These are phyloP conservation scores for Gordius sp. DNA, from an alignment of 2,888 invertebrate genomes.

Conservation along the genomic window DNA sequence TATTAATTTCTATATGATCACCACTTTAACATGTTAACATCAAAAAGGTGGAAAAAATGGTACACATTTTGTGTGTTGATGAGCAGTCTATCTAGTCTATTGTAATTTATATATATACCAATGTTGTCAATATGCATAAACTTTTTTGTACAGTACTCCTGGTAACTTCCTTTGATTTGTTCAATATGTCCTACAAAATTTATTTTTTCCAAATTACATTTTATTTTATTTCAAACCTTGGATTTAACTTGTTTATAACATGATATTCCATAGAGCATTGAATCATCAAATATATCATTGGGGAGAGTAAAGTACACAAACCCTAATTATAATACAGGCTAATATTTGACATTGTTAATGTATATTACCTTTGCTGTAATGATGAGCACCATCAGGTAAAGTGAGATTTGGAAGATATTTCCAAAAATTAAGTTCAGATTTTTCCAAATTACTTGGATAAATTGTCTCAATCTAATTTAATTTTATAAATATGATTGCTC, in stretches of 20 bases:
- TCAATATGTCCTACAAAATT: background rate
- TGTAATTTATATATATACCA: slow-evolving; percentile 4
- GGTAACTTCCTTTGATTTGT: background rate
- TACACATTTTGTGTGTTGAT: no score
- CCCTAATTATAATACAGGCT: background rate
- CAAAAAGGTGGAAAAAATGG: no score
- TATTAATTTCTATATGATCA: no score
- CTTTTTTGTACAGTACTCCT: slow-evolving; percentile 14
- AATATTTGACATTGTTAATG: background rate
- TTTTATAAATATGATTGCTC: background rate
- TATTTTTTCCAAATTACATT: no score
- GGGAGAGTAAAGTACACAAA: slow-evolving; percentile 4
- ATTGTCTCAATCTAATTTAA: background rate
- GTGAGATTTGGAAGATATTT: background rate
- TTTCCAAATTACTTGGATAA: background rate
- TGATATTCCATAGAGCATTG: background rate
- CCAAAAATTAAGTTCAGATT: background rate
- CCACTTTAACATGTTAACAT: no score
- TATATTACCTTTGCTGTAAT: background rate
- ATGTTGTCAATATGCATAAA: background rate
- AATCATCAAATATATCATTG: background rate
- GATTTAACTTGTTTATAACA: slow-evolving; percentile 5
- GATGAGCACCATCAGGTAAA: slow-evolving; percentile 12
- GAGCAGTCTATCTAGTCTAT: no score
- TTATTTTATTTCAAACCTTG: no score